Percentiles rank a stretch among this genome's conserved stretches.
phyloP scores from a whole-genome alignment of 1,140 invertebrate genomes.

The Cardiocondyla obscurior region DNA sequence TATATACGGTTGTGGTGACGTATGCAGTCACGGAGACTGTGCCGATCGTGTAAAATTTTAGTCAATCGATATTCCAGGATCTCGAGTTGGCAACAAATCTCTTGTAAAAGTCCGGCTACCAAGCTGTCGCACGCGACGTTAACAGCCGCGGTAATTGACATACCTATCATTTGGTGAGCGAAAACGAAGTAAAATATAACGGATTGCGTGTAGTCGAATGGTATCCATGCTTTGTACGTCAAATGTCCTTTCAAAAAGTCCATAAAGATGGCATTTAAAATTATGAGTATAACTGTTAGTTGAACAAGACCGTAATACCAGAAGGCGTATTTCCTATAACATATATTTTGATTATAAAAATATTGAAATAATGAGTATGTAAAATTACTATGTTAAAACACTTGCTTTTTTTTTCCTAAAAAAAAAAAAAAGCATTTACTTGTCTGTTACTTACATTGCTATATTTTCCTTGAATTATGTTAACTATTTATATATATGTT shows the following conservation, averaged over 20 bases:
- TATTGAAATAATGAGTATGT: background rate
- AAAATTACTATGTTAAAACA: background rate
- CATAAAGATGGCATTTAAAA: conserved; percentile 18
- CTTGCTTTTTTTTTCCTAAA: no score
- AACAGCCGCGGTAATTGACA: background rate
- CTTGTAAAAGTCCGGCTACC: conserved; percentile 56
- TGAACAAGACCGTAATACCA: background rate
- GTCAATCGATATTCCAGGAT: conserved; percentile 56
- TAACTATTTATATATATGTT: background rate
- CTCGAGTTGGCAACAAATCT: conserved; percentile 55
- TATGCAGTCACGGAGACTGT: background rate
- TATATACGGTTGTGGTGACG: conserved; percentile 23
- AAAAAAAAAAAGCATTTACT: background rate
- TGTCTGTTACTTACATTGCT: background rate
- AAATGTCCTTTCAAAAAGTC: conserved; percentile 1
- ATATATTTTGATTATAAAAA: background rate
- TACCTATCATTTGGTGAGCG: conserved; percentile 31
- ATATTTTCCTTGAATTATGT: background rate
- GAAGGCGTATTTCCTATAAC: conserved; percentile 7
- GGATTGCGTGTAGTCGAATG: conserved; percentile 21
- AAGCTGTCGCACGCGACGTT: conserved; percentile 54
- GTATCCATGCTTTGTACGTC: conserved; percentile 47
- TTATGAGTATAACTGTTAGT: background rate
- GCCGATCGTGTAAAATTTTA: background rate
- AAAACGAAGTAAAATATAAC: conserved; percentile 36